Conservation (phyloP, 2,797 vertebrate genomes). For the Bufotes viridis region DNA sequence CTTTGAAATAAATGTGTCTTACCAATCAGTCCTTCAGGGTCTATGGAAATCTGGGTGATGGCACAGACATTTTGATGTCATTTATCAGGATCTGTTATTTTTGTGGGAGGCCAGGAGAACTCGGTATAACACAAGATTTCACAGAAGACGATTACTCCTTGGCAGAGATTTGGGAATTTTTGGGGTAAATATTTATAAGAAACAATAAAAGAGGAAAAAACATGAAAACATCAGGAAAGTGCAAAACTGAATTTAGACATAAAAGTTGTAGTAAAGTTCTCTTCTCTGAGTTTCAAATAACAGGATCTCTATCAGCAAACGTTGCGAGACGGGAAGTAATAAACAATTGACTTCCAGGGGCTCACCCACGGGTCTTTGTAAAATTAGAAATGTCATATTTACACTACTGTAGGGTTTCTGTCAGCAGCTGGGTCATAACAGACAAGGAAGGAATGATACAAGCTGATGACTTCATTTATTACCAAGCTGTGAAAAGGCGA, state of each 20-base stretch:
- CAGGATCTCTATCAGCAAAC: conserved; percentile 55
- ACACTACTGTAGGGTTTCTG: conserved; percentile 29
- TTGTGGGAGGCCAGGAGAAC: no score
- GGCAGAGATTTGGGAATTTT: no score
- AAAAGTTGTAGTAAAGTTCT: neutral
- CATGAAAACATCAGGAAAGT: neutral
- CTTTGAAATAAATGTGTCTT: no score
- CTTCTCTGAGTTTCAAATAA: neutral
- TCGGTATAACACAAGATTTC: no score
- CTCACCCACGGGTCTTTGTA: conserved; percentile 21
- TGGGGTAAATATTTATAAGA: no score
- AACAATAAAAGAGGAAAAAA: neutral
- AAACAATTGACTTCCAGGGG: conserved; percentile 59
- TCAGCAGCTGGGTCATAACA: conserved; percentile 10
- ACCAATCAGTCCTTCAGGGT: no score
- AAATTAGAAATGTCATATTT: conserved; percentile 39
- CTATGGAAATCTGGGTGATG: no score
- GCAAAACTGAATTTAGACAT: no score
- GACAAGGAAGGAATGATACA: conserved; percentile 12
- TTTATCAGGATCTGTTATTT: no score
- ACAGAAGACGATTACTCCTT: no score
- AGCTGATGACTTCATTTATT: conserved; percentile 14
- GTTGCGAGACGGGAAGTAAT: conserved; percentile 49
- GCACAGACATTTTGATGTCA: no score
- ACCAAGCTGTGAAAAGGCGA: neutral